phyloP scores from a whole-genome alignment of 2,797 vertebrate species.

The Tenualosa ilisha region DNA sequence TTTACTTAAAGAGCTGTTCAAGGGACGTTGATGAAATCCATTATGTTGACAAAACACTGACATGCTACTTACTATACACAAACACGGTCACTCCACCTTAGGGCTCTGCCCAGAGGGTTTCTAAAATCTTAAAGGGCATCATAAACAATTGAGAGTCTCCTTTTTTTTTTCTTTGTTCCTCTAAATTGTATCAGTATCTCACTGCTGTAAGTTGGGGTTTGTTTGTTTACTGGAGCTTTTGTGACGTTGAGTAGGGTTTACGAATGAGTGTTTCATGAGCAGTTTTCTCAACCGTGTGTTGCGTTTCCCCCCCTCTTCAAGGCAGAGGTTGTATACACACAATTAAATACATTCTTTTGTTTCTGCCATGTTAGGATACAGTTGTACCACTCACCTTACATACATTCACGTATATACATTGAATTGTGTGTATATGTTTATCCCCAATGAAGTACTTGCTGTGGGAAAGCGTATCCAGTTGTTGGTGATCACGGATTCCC shows the following conservation, averaged over 20 bases:
- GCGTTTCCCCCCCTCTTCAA: conserved; percentile 56
- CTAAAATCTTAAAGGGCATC: conserved; percentile 1
- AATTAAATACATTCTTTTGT: conserved; percentile 63
- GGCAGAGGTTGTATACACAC: conserved; percentile 60
- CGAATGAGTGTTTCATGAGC: conserved; percentile 59
- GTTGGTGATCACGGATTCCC: conserved; percentile 25
- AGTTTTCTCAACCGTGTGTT: conserved; percentile 63
- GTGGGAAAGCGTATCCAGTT: conserved; percentile 54
- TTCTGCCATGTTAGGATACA: conserved; percentile 66
- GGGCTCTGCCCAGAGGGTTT: not conserved
- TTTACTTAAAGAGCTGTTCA: conserved; percentile 24
- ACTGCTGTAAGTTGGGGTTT: conserved; percentile 84
- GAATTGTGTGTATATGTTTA: conserved; percentile 69
- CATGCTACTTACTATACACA: not conserved
- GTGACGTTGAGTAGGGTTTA: conserved; percentile 73
- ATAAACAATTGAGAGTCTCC: conserved; percentile 9
- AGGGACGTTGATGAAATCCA: conserved; percentile 20
- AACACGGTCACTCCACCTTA: not conserved
- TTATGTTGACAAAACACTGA: conserved; percentile 11
- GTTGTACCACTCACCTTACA: conserved; percentile 63
- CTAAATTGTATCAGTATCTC: conserved; percentile 58
- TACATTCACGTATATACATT: conserved; percentile 73
- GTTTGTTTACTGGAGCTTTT: conserved; percentile 75
- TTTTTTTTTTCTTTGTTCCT: conserved; percentile 54
- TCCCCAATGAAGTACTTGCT: conserved; percentile 64